Evolutionary conservation across 2,888 invertebrate genomes (phyloP), one percentile per base, ranked within the genome.

Genomic region (Hypena proboscidalis): DNA sequence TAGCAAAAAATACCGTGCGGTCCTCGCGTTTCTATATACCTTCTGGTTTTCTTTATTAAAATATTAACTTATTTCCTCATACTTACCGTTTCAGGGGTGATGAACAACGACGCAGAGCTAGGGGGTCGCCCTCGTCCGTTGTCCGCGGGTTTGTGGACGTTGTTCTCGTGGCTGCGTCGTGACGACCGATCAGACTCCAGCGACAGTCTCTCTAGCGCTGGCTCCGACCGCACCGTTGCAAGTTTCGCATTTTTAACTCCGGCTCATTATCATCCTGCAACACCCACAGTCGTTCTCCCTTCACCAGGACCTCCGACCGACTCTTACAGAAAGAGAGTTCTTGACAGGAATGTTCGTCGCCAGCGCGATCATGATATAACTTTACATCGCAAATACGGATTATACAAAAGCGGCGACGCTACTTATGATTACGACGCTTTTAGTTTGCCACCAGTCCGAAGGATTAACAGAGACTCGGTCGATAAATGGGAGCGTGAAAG

Each of bases 141-240:
- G 46, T 90, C 90, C 47, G 83, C 80, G 50, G 91, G 91, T 62
- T 81, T 92, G 66, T 86, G 90, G 83, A 94, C 95, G 40, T 89
- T 95, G 72, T 92, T 95, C 73, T 93, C 93, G 83, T 95, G 95
- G 95, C 93, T 95, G 74, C 94, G 93, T 54, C 93, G 93, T 52
- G 88, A 88, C 57, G 91, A 92, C 50, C 77, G 87, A 40, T 72
- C 76, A 15, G 77, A 80, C 30, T 85, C 77, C 38, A 79, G 66
- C 59, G 87, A 84, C 17, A 95, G 95, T 74, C 85, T 94, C 52
- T 93, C 93, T 62, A 95, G 95, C 59, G 92, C 92, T 33, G 93
- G 94, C 70, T 95, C 95, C 62, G 95, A 93, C 42, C 93, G 95
- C 33, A 95, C 95, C 5, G 94, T 93, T 9, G 93, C 93, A 23